Evolutionary conservation across 1,140 invertebrate genomes (phyloP).

Genomic region (Eurosta solidaginis): DNA sequence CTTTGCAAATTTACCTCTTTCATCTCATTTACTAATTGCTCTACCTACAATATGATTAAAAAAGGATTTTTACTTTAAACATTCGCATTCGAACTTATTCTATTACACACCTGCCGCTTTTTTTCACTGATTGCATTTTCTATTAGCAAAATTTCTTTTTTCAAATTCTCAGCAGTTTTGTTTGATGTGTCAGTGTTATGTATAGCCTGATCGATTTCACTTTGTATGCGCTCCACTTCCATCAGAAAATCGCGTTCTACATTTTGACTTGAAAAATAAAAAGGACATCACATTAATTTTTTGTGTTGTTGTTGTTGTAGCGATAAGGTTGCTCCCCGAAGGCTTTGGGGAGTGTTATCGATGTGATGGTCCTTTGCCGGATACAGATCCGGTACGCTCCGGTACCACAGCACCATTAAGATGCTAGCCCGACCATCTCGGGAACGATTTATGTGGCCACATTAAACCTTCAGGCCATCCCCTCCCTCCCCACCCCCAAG

Average conservation of each 20-base stretch:
- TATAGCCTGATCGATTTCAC: constrained; percentile 80
- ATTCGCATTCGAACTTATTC: neutral
- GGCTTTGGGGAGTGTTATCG: too few relatives aligned
- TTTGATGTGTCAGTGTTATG: constrained; percentile 79
- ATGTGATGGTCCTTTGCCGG: too few relatives aligned
- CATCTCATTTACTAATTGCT: constrained; percentile 84
- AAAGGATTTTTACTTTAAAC: neutral
- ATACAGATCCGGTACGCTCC: too few relatives aligned
- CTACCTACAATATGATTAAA: constrained; percentile 62
- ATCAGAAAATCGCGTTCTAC: constrained; percentile 75
- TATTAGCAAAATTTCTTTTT: constrained; percentile 75
- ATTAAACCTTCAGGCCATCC: too few relatives aligned
- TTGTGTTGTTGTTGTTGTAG: too few relatives aligned
- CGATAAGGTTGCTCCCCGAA: too few relatives aligned
- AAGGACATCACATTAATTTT: constrained; percentile 41
- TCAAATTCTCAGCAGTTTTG: constrained; percentile 78
- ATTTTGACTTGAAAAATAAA: constrained; percentile 63
- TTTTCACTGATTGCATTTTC: constrained; percentile 83
- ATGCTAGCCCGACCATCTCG: too few relatives aligned
- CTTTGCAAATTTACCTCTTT: constrained; percentile 90
- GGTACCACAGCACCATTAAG: too few relatives aligned
- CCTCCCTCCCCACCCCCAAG: too few relatives aligned
- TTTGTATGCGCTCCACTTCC: constrained; percentile 81
- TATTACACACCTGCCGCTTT: constrained; percentile 67
- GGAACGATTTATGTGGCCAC: too few relatives aligned